Percentiles rank a stretch among this genome's conserved stretches.
Conservation (phyloP, 2,888 invertebrate species). For the Eupithecia centaureata region DNA sequence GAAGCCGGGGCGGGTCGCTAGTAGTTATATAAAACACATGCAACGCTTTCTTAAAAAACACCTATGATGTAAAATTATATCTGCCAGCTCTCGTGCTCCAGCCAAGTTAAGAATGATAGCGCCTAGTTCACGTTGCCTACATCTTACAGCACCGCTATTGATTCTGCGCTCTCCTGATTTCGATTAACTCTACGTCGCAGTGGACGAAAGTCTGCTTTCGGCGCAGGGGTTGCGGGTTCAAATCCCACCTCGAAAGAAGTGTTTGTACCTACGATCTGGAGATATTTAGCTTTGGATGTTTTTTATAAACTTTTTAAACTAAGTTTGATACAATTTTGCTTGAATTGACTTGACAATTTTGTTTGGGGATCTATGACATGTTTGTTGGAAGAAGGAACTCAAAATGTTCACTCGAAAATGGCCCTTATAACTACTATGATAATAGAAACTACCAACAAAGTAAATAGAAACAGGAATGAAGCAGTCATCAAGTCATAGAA, state of each 20-base stretch:
- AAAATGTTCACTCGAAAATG: background rate
- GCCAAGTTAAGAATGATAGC: conserved; percentile 10
- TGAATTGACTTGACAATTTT: too few relatives aligned
- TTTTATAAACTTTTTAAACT: background rate
- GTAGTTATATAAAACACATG: too few relatives aligned
- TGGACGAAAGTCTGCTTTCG: too few relatives aligned
- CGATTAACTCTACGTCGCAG: too few relatives aligned
- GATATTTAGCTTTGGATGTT: too few relatives aligned
- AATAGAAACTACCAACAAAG: background rate
- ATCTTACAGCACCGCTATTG: conserved; percentile 8
- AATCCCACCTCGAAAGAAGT: too few relatives aligned
- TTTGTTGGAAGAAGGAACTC: background rate
- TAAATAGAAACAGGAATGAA: background rate
- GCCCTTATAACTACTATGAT: background rate
- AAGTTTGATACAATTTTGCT: background rate
- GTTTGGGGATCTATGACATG: background rate
- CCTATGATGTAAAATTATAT: background rate
- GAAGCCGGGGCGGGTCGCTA: too few relatives aligned
- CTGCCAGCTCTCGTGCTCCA: background rate
- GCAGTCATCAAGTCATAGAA: background rate
- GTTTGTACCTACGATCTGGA: too few relatives aligned
- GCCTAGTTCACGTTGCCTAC: background rate
- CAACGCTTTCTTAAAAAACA: background rate
- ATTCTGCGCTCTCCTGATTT: background rate
- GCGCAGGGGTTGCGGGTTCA: too few relatives aligned